A percentile compares a stretch with the other conserved stretches of the same genome.
Evolutionary conservation across 2,888 invertebrate species (phyloP).

Genomic region (Thymelicus sylvestris): DNA sequence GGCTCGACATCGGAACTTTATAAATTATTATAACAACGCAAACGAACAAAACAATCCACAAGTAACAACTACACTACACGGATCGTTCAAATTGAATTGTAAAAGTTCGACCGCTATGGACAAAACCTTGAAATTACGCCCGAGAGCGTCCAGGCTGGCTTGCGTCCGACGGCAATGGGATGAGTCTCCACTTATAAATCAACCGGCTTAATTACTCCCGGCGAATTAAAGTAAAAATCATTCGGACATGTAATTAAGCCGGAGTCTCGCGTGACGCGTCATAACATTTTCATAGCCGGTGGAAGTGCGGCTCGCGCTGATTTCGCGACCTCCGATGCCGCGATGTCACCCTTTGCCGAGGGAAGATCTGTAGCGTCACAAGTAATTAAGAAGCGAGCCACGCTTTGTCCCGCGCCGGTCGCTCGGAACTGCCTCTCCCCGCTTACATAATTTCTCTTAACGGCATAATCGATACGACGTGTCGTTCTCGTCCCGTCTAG

Average conservation of each 20-base stretch:
- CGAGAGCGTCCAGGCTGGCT: not conserved
- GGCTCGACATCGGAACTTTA: constrained; percentile 65
- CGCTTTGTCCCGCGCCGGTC: constrained; percentile 59
- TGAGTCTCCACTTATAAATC: constrained; percentile 44
- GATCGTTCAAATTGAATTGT: constrained; percentile 62
- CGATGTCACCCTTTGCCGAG: constrained; percentile 41
- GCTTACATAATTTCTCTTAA: constrained; percentile 77
- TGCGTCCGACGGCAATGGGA: constrained; percentile 44
- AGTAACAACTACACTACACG: constrained; percentile 65
- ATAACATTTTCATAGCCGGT: constrained; percentile 58
- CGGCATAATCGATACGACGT: constrained; percentile 78
- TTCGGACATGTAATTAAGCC: constrained; percentile 56
- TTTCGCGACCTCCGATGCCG: constrained; percentile 28
- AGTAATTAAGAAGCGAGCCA: constrained; percentile 77
- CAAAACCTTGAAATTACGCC: constrained; percentile 30
- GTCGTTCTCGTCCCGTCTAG: constrained; percentile 69
- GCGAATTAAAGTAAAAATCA: constrained; percentile 43
- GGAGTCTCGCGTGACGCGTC: constrained; percentile 58
- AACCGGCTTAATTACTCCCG: constrained; percentile 44
- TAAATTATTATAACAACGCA: constrained; percentile 66
- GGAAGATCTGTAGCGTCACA: constrained; percentile 65
- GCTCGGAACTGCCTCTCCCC: constrained; percentile 61
- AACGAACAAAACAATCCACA: constrained; percentile 67
- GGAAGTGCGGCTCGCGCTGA: constrained; percentile 24
- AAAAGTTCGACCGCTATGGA: constrained; percentile 53